Base-by-base conservation (phyloP, 2,113 vertebrate species). In the Orcinus orca region DNA sequence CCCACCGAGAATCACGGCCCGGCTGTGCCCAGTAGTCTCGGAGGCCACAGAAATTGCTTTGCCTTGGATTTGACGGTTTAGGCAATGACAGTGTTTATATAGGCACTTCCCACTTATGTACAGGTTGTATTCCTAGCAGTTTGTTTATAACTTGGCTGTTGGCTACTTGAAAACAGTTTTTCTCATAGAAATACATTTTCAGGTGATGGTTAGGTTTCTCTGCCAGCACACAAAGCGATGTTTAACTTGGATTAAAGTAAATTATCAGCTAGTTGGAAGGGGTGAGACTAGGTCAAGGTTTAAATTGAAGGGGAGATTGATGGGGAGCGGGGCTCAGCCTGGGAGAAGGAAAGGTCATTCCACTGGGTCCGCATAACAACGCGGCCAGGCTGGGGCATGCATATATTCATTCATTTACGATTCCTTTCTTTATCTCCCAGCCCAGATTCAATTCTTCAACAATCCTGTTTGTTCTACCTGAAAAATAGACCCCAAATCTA, bases 61-160 rank as follows among this genome's bases (percentile, higher is more conserved):
- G 63, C 67, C 38, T 91, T 63, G 47, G 83, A 74, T 55, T 77
- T 96, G 93, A 92, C 0, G 3, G 26, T 41, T 31, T 63, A 71
- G 88, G 82, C 44, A 29, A 33, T 9, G 60, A 53, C 44, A 20
- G 0, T 33, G 4, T 81, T 90, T 87, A 41, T 50, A n/a, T 1
- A 14, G 77, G 83, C 23, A 26, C 36, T 70, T 88, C 58, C 38
- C 67, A 53, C 26, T 58, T 7, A 44, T 0, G 1, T 11, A 20
- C 86, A 53, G 80, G 90, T 65, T 65, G 0, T 76, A 47, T 80
- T 96, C 92, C 94, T 55, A 25, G 38, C 6, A 26, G 70, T 41
- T 77, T 94, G 31, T 95, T 96, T 86, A 50, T 85, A 79, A 62
- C 36, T 94, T 74, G 33, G 29, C 44, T 62, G 68, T 85, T 44